These are phyloP conservation scores for Malthinus flaveolus DNA, from an alignment of 2,888 invertebrate genomes.

Conservation along the genomic window DNA sequence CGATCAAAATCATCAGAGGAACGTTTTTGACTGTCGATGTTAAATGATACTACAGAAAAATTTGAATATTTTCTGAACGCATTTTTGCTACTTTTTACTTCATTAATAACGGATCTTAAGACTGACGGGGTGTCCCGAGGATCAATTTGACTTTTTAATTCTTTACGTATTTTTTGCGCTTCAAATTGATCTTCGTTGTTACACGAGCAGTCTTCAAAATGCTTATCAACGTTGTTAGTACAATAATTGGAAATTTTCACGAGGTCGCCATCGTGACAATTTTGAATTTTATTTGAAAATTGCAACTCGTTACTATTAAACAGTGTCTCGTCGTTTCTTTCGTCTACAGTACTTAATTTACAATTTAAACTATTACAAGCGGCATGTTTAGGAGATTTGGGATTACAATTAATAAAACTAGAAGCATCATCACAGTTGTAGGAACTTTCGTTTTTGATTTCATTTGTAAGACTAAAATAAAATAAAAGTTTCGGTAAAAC, in stretches of 20 bases:
- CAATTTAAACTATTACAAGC: background rate
- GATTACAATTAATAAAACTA: background rate
- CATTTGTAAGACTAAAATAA: background rate
- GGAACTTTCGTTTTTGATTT: background rate
- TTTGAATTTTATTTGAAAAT: background rate
- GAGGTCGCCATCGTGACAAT: background rate
- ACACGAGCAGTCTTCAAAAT: slow-evolving; percentile 34
- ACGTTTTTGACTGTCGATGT: background rate
- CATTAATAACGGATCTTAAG: slow-evolving; percentile 44
- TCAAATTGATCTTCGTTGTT: slow-evolving; percentile 13
- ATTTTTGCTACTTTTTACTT: slow-evolving; percentile 40
- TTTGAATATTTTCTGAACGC: slow-evolving; percentile 25
- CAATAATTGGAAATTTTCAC: background rate
- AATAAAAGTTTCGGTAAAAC: background rate
- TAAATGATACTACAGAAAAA: slow-evolving; percentile 3
- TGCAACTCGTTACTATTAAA: too few relatives aligned
- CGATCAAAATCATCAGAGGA: background rate
- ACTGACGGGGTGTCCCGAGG: slow-evolving; percentile 26
- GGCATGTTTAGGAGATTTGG: background rate
- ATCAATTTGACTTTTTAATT: background rate
- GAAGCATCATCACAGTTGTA: background rate
- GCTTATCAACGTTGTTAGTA: slow-evolving; percentile 12
- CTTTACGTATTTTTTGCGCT: background rate
- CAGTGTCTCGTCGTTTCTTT: too few relatives aligned
- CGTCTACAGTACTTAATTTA: too few relatives aligned